Base-by-base conservation (phyloP, 2,888 invertebrate species). In the Oligia fasciuncula region DNA sequence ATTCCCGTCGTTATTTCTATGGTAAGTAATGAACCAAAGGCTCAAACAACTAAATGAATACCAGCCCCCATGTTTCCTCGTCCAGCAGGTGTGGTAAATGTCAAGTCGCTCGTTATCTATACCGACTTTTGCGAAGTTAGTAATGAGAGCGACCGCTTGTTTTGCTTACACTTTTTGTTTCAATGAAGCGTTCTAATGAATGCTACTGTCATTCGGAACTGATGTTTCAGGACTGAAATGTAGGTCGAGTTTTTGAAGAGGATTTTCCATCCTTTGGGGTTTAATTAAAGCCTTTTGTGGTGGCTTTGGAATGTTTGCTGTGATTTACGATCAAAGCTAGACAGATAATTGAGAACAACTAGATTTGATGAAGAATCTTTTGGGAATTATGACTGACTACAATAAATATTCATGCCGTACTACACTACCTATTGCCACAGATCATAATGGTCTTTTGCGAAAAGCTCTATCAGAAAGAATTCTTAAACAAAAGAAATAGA, bases 51-150 rank as follows among this genome's bases (percentile, higher is more conserved):
- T 19, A 49, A 49, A 83, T 68, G 51, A 65, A 51, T 35, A 63
- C n/a, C 74, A 71, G 35, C 49, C 71, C 40, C 66, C 46, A 54
- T 65, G 57, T 73, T 51, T 67, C 63, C 60, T 74, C 67, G 49
- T 57, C 23, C n/a, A 71, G 67, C 71, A 79, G 84, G 70, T 77
- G 83, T 69, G 57, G 57, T 66, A 85, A 90, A 89, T 90, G 89
- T 87, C 86, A 91, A 85, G 80, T 79, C 17, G 77, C 70, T 90
- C 80, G 86, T 91, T 89, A 91, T 66, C 88, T 87, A 90, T 43
- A 40, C 62, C 17, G 67, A 71, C 60, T 76, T 68, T 76, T 43
- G 62, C 69, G 43, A 72, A 57, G 69, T 6, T 40, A 51, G 69
- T 88, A 88, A 88, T 74, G 77, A 84, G 78, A 78, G 40, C 54